phyloP scores from a whole-genome alignment of 2,888 invertebrate species.

The Tiliacea citrago region DNA sequence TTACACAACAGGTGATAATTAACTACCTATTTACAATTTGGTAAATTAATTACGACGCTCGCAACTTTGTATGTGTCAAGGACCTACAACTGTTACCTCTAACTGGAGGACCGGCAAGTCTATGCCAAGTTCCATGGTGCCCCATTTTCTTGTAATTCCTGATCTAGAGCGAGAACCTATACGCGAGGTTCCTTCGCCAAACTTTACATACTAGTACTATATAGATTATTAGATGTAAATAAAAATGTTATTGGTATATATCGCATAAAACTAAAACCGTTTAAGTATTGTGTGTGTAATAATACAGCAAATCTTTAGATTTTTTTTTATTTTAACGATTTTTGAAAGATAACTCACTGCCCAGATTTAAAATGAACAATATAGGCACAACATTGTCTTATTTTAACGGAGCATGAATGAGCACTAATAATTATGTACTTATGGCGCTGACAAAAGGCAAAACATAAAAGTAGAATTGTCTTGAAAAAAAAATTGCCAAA shows the following conservation, averaged over 20 bases:
- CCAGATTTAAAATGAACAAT: conserved; percentile 10
- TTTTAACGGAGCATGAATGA: conserved; percentile 39
- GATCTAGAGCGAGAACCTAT: conserved; percentile 9
- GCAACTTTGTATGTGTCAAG: background rate
- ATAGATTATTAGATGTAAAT: background rate
- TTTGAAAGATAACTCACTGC: conserved; percentile 7
- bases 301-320: background rate
- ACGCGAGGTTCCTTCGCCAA: conserved; percentile 3
- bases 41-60: background rate
- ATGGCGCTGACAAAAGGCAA: too few relatives aligned
- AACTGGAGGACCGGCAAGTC: background rate
- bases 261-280: too few relatives aligned
- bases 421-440: conserved; percentile 7
- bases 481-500: too few relatives aligned
- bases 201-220: conserved; percentile 5
- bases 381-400: conserved; percentile 24
- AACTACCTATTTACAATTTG: conserved; percentile 8
- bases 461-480: too few relatives aligned
- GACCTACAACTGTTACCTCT: background rate
- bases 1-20: background rate
- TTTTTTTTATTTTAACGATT: conserved; percentile 2
- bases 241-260: background rate
- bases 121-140: background rate
- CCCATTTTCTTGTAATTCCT: conserved; percentile 23
- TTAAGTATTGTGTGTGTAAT: too few relatives aligned